Evolutionary conservation across 2,888 invertebrate species (phyloP), one percentile per base, ranked within the genome.

Genomic region (Chironomus tentans): DNA sequence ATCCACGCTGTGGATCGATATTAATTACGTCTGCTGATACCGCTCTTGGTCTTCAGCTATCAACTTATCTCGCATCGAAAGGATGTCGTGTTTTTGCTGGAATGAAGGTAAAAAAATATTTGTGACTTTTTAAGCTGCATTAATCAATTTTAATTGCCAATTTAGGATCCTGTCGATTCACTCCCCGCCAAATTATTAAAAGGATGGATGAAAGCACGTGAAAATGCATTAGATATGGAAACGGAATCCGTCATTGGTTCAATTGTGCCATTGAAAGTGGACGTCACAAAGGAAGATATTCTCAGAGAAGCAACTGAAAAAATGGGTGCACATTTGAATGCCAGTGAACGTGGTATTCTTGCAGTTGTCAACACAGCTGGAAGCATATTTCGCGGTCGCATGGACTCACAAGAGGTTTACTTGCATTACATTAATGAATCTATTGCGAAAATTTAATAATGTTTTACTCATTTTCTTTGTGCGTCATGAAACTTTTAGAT

Each of bases 311-410:
- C 92, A 6, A 91, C 92, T 13, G 89, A 91, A 78, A 89, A 90
- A 21, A 90, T 93, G 78, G 89, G 92, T 18, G 90, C 92, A 73
- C 92, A 93, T 85, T 84, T 93, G 80, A 93, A 92, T 77, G 92
- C 92, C 71, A 92, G 92, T 61, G 92, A 93, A 85, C 92, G 92
- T 81, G 93, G 92, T 78, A 86, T 92, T 76, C 92, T 92, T 89
- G 92, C 93, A 70, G 92, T 94, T 28, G 89, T 94, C 78, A 93
- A 93, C 83, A 93, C 93, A 46, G 92, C 92, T 22, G 93, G 93
- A 38, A 86, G 91, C 79, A 89, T 90, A 77, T 90, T 90, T 77
- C 89, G 90, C 12, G 92, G 93, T 21, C 84, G 88, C 56, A 86
- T 90, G 75, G 90, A 90, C 78, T 87, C 86, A 10, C 38, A 38